These are phyloP conservation scores for Sebastes itinus DNA, from an alignment of 2,797 vertebrate genomes.

Conservation along the genomic window DNA sequence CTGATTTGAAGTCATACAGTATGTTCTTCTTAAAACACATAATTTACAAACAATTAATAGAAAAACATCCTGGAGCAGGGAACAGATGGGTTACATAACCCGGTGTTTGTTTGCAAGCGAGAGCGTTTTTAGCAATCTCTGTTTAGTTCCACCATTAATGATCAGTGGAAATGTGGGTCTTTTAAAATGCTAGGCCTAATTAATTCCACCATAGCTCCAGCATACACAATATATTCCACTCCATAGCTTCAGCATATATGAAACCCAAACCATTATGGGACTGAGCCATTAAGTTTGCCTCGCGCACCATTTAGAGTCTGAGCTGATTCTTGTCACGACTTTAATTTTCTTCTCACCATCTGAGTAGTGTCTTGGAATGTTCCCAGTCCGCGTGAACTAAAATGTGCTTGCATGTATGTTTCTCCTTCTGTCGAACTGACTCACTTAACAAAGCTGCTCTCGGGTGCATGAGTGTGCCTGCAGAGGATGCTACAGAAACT, in stretches of 20 bases:
- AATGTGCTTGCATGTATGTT: constrained; percentile 36
- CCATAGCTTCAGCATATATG: background rate
- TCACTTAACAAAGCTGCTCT: constrained; percentile 35
- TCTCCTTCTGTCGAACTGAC: constrained; percentile 32
- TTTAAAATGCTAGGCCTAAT: constrained; percentile 29
- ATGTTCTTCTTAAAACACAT: constrained; percentile 35
- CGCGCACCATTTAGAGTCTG: background rate
- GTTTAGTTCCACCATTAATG: constrained; percentile 30
- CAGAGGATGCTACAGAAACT: constrained; percentile 32
- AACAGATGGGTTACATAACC: constrained; percentile 53
- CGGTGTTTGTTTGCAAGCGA: constrained; percentile 14
- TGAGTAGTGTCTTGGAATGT: constrained; percentile 9
- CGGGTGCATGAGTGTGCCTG: background rate
- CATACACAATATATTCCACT: background rate
- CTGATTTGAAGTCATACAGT: constrained; percentile 36
- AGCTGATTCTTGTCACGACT: constrained; percentile 16
- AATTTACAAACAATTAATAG: constrained; percentile 53
- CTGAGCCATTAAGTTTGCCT: background rate
- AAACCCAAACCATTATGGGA: background rate
- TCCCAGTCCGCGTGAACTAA: constrained; percentile 7
- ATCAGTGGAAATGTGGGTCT: constrained; percentile 28
- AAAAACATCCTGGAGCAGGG: constrained; percentile 42
- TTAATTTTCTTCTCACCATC: background rate
- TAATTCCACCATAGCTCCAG: constrained; percentile 12
- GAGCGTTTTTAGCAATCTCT: constrained; percentile 17